Evolutionary conservation across 1,140 invertebrate species (phyloP).

Genomic region (Drosophila saltans): DNA sequence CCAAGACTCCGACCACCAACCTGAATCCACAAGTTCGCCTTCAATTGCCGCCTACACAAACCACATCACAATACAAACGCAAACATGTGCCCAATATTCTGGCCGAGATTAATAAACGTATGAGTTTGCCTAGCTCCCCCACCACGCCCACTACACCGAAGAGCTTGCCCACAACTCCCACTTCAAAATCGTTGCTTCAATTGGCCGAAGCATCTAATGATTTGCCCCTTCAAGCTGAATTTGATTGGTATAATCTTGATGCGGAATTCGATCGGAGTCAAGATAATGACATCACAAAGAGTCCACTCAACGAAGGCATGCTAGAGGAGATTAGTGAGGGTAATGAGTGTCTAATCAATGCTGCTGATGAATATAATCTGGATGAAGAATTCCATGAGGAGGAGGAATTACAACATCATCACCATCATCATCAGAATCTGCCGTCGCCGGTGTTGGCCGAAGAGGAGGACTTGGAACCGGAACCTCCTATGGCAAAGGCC

Average conservation of each 20-base stretch:
- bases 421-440: constrained; percentile 4
- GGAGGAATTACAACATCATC: constrained; percentile 8
- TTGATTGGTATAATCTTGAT: constrained; percentile 83
- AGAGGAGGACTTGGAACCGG: constrained; percentile 4
- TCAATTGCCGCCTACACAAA: constrained; percentile 21
- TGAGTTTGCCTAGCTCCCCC: constrained; percentile 59
- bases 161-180: constrained; percentile 31
- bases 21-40: constrained; percentile 30
- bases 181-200: constrained; percentile 36
- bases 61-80: constrained; percentile 56
- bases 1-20: constrained; percentile 27
- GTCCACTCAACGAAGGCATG: constrained; percentile 39
- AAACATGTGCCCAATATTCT: constrained; percentile 75
- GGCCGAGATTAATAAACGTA: constrained; percentile 76
- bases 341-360: constrained; percentile 42
- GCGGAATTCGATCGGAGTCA: constrained; percentile 73
- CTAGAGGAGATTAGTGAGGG: constrained; percentile 63
- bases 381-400: constrained; percentile 73
- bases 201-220: constrained; percentile 35
- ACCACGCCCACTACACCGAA: constrained; percentile 56
- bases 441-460: background rate
- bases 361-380: constrained; percentile 78
- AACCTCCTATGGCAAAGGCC: constrained; percentile 34
- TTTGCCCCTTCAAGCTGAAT: constrained; percentile 75
- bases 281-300: constrained; percentile 23